A percentile compares a stretch with the other conserved stretches of the same genome.
phyloP scores from a whole-genome alignment of 2,113 vertebrate genomes.

The Eretmochelys imbricata region DNA sequence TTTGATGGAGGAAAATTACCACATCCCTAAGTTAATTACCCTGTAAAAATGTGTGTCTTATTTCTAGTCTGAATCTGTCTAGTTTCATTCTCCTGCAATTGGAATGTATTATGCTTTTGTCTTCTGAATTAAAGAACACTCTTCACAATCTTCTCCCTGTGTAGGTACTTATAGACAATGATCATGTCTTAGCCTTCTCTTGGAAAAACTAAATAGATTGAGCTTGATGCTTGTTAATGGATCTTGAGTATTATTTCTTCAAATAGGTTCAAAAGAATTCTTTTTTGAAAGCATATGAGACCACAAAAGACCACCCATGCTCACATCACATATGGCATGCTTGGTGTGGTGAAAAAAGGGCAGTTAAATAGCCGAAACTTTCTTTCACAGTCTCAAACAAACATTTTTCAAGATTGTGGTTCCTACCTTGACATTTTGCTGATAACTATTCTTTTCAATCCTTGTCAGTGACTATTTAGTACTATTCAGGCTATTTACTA shows the following conservation, averaged over 20 bases:
- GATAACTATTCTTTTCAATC: not conserved
- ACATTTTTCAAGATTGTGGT: constrained; percentile 42
- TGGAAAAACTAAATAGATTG: fast-evolving
- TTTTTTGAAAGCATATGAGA: not conserved
- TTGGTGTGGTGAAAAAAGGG: not conserved
- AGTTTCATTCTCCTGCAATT: not conserved
- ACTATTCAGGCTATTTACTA: no score
- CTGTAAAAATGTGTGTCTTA: not conserved
- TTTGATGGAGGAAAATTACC: not conserved
- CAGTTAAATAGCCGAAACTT: constrained; percentile 14
- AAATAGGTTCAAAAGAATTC: not conserved
- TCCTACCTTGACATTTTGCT: constrained; percentile 47
- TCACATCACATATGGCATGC: not conserved
- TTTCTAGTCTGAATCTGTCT: not conserved
- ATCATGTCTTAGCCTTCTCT: fast-evolving
- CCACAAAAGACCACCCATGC: not conserved
- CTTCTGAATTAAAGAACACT: not conserved
- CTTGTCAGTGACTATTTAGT: no score
- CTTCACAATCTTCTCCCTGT: not conserved
- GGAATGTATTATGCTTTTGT: not conserved
- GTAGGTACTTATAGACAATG: not conserved
- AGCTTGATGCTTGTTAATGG: not conserved
- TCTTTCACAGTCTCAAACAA: not conserved
- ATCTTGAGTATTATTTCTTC: not conserved
- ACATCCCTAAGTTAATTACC: not conserved